Conservation (phyloP, 1,140 invertebrate species). For the Lucilia cuprina region DNA sequence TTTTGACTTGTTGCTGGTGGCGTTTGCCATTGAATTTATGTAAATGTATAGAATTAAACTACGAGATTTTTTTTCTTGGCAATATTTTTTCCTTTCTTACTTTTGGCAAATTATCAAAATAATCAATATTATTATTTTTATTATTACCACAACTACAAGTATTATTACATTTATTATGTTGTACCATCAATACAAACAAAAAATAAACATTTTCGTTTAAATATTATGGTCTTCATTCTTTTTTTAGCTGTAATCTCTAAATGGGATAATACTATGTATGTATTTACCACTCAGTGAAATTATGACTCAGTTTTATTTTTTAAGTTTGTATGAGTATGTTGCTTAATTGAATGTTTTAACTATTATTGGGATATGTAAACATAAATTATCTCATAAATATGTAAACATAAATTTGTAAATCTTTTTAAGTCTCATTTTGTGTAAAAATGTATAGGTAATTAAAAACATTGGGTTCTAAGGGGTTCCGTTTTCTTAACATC, state of each 20-base stretch:
- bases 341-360: background rate
- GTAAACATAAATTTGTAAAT: background rate
- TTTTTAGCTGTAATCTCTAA: no score
- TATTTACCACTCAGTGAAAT: no score
- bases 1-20: background rate
- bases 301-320: no score
- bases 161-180: background rate
- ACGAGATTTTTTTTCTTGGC: no score
- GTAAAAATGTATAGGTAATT: no score
- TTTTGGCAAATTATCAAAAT: slow-evolving; percentile 11
- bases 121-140: background rate
- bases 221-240: no score
- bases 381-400: background rate
- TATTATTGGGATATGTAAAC: background rate
- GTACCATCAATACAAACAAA: background rate
- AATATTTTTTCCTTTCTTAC: background rate
- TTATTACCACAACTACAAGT: background rate
- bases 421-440: no score
- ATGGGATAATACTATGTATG: no score
- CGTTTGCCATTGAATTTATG: background rate
- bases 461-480: no score
- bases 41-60: background rate
- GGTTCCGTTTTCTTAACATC: no score
- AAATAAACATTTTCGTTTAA: background rate
- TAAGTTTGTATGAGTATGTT: no score